Base-by-base conservation (phyloP, 2,888 invertebrate species). In the Microctonus hyperodae region DNA sequence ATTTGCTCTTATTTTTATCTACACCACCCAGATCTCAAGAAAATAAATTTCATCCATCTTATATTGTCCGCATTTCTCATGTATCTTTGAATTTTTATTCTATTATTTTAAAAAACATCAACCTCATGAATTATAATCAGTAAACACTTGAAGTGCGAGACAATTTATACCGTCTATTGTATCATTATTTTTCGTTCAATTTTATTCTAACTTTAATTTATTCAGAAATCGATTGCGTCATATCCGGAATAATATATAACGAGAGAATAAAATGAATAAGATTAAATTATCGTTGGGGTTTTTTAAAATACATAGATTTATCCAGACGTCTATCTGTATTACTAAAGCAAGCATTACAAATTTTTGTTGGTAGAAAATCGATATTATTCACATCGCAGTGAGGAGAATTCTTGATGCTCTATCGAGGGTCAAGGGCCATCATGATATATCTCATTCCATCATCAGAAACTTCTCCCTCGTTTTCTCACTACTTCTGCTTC, bases 401-500 rank as follows among this genome's bases (percentile, higher is more conserved):
- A n/a, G n/a, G 59, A 66, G 68, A 55, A 69, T 60, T 35, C 68
- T 65, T 67, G 64, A 61, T 66, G 68, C 70, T 69, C 5, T 16
- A 44, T 62, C 58, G 68, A 71, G 72, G 70, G 73, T 74, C 72
- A 71, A 72, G 71, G 72, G 72, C 70, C 70, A 70, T 53, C 23
- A 64, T 61, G 61, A 65, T 65, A 61, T 59, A 48, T 25, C 31
- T 53, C 28, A 13, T 35, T 22, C 16, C 58, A 56, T 28, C 67
- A 64, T 65, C 53, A 35, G 16, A 44, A n/a, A 16, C 44, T 23
- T 13, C 53, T 22, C 53, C 33, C 33, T 25, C 28, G 35, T 23
- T 13, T 44, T 22, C 53, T 22, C 33, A 16, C 28, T 23, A 22
- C 53, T 35, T 22, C 22, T 53, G 35, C 62, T 58, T 48, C 44